Base-by-base conservation (phyloP, 2,888 invertebrate species). In the Oscheius sp. region DNA sequence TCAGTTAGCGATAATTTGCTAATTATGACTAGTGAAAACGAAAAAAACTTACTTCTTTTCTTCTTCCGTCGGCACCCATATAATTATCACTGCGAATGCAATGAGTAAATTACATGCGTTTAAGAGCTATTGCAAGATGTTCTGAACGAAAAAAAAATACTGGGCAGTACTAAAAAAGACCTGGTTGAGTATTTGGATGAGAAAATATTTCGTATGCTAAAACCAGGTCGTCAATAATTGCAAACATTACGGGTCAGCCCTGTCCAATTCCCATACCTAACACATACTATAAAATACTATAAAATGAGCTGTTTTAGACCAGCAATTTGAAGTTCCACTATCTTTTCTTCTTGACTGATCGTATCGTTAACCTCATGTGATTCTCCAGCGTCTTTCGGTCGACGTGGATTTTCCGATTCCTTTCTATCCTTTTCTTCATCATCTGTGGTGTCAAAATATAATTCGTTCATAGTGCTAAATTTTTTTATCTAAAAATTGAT, bases 131-230 rank as follows among this genome's bases (percentile, higher is more conserved):
- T 6, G 80, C 77, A 21, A 87, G 75, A 72, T 83, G 82, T 0
- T 81, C 86, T 77, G 73, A 58, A 79, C 63, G 6, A 16, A 27
- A n/a, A n/a, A n/a, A n/a, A n/a, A n/a, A n/a, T n/a, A n/a, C n/a
- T n/a, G n/a, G n/a, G n/a, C n/a, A n/a, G n/a, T n/a, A n/a, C n/a
- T n/a, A n/a, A n/a, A n/a, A n/a, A n/a, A n/a, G n/a, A 75, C 75
- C 77, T 27, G 71, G 52, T 35, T 75, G 66, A 3, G 29, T 27
- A 49, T 80, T 80, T 16, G 43, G 25, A 18, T 21, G 52, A 2
- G 89, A 87, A 86, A 91, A 91, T 0, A 94, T 94, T 91, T 97
- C 95, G 89, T 98, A 98, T 72, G 96, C 92, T 84, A 95, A 71
- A 18, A 88, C 76, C 53, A 81, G 78, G 58, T 88, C 87, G 70